Evolutionary conservation across 2,888 invertebrate species (phyloP).

Genomic region (Limnephilus rhombicus): DNA sequence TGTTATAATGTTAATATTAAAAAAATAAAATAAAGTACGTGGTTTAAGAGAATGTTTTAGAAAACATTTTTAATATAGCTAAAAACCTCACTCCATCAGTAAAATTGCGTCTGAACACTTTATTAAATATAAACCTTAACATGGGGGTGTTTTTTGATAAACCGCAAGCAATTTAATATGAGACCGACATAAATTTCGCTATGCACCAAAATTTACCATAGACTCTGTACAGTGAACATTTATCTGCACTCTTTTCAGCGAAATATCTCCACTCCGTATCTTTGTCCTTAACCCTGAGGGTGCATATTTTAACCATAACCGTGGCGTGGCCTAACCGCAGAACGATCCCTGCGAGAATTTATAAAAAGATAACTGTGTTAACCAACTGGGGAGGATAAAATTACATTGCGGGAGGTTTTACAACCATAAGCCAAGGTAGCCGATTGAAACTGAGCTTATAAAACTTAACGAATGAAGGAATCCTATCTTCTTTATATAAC

Average conservation of each 20-base stretch:
- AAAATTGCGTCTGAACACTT: background rate
- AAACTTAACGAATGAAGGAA: background rate
- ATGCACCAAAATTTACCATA: background rate
- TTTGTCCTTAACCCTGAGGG: constrained; percentile 50
- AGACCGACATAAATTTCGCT: background rate
- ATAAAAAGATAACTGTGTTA: constrained; percentile 64
- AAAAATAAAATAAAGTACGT: too few species aligned
- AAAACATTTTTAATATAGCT: too few species aligned
- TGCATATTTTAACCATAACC: constrained; percentile 61
- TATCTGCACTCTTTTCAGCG: background rate
- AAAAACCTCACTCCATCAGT: background rate
- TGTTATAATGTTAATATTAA: too few species aligned
- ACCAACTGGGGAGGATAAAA: constrained; percentile 61
- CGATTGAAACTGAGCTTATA: constrained; percentile 12
- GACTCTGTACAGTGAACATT: background rate
- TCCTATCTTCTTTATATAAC: background rate
- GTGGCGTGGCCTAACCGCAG: constrained; percentile 32
- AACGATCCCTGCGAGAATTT: constrained; percentile 63
- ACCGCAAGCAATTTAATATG: background rate
- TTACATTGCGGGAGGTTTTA: constrained; percentile 58
- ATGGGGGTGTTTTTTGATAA: background rate
- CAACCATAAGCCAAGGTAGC: constrained; percentile 19
- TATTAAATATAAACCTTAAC: background rate
- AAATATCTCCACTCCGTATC: constrained; percentile 29
- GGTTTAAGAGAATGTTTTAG: too few species aligned